Evolutionary conservation across 2,888 invertebrate genomes (phyloP), one percentile per base, ranked within the genome.

Genomic region (Fissipunctia ypsillon): DNA sequence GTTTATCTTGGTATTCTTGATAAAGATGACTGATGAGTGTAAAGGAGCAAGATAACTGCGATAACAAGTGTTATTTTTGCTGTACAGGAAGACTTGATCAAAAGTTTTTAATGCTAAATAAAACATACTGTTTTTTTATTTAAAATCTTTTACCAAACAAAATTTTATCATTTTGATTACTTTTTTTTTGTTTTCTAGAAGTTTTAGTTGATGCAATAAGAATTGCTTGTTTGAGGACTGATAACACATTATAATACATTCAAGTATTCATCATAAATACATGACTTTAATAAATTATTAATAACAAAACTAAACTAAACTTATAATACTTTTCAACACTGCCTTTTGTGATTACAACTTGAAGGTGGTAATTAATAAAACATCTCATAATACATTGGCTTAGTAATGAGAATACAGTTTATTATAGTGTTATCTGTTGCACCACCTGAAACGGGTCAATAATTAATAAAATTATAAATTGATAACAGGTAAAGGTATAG

Each of bases 1-100:
- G 82, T 89, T 90, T 92, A 91, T 91, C 92, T 88, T 79, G 70
- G 80, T 85, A 84, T 88, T 91, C 82, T 80, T 90, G 94, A 94
- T 95, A 95, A 93, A 88, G 72, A 87, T 92, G 93, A 93, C 85
- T 93, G 94, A 94, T 94, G 91, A 89, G 86, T 90, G 86, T 86
- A 77, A 78, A 88, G 89, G 80, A 86, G 80, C 85, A 80, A 90
- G 94, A 94, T 94, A 94, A 90, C 85, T 86, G 78, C 87, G 89
- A 90, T 90, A 89, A 85, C 80, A 80, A 81, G 65, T 86, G 82
- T 85, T 88, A 81, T 86, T 82, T 82, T 75, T 81, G 85, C 78
- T 59, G 12, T 63, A 48, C 60, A 77, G 75, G 73, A 81, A 80
- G 45, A 76, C 38, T 78, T 72, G 22, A 67, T 31, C 38, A 69